Conservation (phyloP, 2,113 vertebrate species). For the Cyanistes caeruleus region DNA sequence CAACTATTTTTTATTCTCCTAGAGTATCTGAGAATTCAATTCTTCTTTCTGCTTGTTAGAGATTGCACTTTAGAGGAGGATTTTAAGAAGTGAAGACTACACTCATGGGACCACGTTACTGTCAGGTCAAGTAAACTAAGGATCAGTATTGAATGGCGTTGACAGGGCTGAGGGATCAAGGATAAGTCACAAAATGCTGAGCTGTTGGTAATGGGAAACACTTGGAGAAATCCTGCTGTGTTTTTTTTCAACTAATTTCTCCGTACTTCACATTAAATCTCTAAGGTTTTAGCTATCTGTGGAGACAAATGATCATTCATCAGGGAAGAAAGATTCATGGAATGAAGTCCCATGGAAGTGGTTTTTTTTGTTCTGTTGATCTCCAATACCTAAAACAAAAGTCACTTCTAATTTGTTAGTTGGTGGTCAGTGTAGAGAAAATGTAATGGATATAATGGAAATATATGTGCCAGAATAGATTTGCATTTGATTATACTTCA, state of each 20-base stretch:
- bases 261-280: background rate
- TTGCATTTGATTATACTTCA: background rate
- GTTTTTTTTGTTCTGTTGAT: background rate
- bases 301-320: background rate
- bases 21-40: background rate
- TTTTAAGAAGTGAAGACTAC: background rate
- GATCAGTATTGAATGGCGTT: background rate
- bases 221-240: background rate
- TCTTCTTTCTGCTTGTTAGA: background rate
- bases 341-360: background rate
- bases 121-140: background rate
- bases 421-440: background rate
- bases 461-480: background rate
- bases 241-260: background rate
- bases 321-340: background rate
- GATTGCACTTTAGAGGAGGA: background rate
- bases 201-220: background rate
- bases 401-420: background rate
- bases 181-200: background rate
- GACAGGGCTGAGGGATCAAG: background rate
- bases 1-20: background rate
- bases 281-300: background rate
- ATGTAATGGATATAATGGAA: background rate
- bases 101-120: accelerated
- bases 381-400: background rate